Conservation (phyloP, 1,140 invertebrate genomes). For the Trichogramma pretiosum region DNA sequence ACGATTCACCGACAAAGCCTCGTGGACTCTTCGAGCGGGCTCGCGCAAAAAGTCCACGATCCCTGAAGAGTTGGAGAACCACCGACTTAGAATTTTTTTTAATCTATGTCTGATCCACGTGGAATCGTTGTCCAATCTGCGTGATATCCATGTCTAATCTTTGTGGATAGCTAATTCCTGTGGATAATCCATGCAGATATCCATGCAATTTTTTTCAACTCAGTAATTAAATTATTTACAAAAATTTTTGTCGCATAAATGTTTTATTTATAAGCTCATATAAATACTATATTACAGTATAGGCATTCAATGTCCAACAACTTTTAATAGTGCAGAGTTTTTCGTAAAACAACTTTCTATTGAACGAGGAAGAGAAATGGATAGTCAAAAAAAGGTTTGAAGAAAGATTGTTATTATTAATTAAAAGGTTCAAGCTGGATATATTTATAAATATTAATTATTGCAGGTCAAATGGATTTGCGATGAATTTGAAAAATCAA, state of each 20-base stretch:
- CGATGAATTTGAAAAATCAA: constrained; percentile 45
- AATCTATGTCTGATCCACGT: neutral
- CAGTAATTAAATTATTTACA: neutral
- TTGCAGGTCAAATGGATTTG: constrained; percentile 40
- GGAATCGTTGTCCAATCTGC: too few species aligned
- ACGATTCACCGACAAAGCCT: too few species aligned
- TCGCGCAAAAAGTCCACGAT: too few species aligned
- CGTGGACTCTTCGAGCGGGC: too few species aligned
- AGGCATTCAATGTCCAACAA: constrained; percentile 52
- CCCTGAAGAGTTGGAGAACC: too few species aligned
- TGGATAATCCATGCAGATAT: neutral
- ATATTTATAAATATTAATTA: neutral
- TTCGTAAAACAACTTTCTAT: constrained; percentile 58
- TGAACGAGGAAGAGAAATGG: constrained; percentile 46
- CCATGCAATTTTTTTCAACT: too few species aligned
- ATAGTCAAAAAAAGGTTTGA: constrained; percentile 36
- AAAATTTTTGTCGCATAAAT: neutral
- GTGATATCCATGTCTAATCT: too few species aligned
- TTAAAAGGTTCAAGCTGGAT: neutral
- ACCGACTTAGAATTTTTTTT: too few species aligned
- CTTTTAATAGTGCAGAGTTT: constrained; percentile 67
- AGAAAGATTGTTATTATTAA: too few species aligned
- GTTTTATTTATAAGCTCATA: neutral
- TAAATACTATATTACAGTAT: constrained; percentile 39
- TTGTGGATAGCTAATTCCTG: neutral